Conservation (phyloP, 2,888 invertebrate genomes). For the Pomacea canaliculata region DNA sequence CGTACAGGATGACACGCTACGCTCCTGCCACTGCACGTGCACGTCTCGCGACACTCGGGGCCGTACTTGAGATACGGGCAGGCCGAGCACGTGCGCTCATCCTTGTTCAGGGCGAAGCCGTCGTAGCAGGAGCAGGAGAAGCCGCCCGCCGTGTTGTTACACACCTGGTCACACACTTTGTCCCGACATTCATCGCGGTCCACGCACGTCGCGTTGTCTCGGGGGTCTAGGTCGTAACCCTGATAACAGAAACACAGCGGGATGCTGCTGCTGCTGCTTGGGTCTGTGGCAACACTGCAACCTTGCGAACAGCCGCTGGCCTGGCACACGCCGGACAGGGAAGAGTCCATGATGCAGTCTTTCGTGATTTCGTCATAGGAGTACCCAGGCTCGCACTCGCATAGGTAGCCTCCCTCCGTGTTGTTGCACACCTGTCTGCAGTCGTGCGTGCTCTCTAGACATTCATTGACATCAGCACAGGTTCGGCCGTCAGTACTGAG, state of each 20-base stretch:
- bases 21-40: constrained; percentile 29
- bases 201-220: neutral
- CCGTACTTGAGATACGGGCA: constrained; percentile 29
- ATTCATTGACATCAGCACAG: constrained; percentile 19
- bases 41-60: constrained; percentile 26
- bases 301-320: neutral
- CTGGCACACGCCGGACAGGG: neutral
- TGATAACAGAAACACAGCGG: constrained; percentile 11
- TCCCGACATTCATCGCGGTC: constrained; percentile 28
- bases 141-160: constrained; percentile 25
- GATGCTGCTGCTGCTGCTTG: neutral
- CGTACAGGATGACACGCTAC: constrained; percentile 28
- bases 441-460: neutral
- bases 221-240: neutral
- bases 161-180: constrained; percentile 17
- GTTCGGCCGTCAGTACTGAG: constrained; percentile 30
- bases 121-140: constrained; percentile 25
- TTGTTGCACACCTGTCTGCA: constrained; percentile 19
- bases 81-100: constrained; percentile 13
- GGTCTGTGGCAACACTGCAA: neutral
- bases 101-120: constrained; percentile 22
- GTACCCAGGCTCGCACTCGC: constrained; percentile 9
- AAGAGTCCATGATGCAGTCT: neutral
- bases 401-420: constrained; percentile 16
- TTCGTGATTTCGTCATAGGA: neutral